Evolutionary conservation across 2,888 invertebrate species (phyloP), one percentile per base, ranked within the genome.

Genomic region (Danaus chrysippus): DNA sequence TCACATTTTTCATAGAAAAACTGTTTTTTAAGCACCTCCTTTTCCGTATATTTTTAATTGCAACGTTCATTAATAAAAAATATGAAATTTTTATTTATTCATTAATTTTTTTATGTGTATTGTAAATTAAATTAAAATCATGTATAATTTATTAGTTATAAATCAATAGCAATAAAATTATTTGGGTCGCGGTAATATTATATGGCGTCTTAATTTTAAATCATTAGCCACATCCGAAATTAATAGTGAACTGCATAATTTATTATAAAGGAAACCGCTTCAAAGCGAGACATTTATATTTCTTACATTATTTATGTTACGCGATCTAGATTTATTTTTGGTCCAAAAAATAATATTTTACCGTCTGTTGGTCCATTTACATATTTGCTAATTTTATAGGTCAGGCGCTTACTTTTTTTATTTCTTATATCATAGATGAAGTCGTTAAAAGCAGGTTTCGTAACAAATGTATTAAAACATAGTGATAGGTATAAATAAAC

Each of bases 251-350:
- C 17, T 34, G 23, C 23, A 34, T 9, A 10, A 49, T 49, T 49
- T 53, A 42, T 57, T 54, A 23, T 41, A 41, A 46, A 52, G 55
- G 46, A 46, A 59, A 58, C 59, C 59, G 53, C 55, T 52, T 62
- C 58, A 63, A 59, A 64, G 58, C 12, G 52, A 19, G 13, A 41
- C 42, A 41, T 57, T 52, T 44, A n/a, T 15, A 67, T 61, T 64
- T 69, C 67, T 66, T 66, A 65, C 61, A 59, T 10, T 68, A 60
- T 69, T 71, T 69, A 68, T 19, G 12, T 63, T 64, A 62, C 63
- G 57, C 60, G 61, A 61, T 62, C 68, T 70, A 61, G 64, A 66
- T 70, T 62, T 49, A 49, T 49, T 17, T 23, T 49, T 15, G 17
- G n/a, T 49, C 10, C 5, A 49, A 15, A 49, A 15, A 13, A 13